Percentiles rank a stretch among this genome's conserved stretches.
Conservation (phyloP, 2,113 vertebrate species). For the Engystomops pustulosus region DNA sequence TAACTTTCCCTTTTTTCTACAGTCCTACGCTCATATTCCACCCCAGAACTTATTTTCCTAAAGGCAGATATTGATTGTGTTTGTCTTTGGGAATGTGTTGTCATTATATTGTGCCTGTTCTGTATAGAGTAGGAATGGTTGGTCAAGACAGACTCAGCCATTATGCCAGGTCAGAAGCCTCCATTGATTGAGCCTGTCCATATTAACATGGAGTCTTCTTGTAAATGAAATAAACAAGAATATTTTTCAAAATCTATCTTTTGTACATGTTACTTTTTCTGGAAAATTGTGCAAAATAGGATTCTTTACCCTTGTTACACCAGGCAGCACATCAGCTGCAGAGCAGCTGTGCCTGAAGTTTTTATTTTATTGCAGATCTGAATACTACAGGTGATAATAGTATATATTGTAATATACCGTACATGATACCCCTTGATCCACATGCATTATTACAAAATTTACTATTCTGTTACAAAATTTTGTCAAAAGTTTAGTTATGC, state of each 20-base stretch:
- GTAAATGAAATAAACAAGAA: conserved; percentile 35
- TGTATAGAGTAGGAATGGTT: conserved; percentile 17
- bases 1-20: neutral
- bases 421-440: too few species aligned
- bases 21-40: conserved; percentile 22
- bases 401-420: too few species aligned
- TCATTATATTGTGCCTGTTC: conserved; percentile 55
- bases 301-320: too few species aligned
- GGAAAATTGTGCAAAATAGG: neutral
- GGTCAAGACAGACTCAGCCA: conserved; percentile 28
- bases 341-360: too few species aligned
- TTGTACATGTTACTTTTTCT: conserved; percentile 9
- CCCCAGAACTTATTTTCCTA: conserved; percentile 24
- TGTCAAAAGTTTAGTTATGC: too few species aligned
- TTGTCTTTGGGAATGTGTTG: conserved; percentile 36
- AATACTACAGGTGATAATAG: too few species aligned
- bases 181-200: conserved; percentile 35
- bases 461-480: too few species aligned
- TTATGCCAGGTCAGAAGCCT: conserved; percentile 14
- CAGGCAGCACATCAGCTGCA: too few species aligned
- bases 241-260: conserved; percentile 37
- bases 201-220: conserved; percentile 32
- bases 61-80: conserved; percentile 47
- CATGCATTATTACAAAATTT: too few species aligned
- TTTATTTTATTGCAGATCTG: too few species aligned